Percentiles rank a stretch among this genome's conserved stretches.
Evolutionary conservation across 1,140 invertebrate genomes (phyloP).

Genomic region (Druon quercuslanigerum): DNA sequence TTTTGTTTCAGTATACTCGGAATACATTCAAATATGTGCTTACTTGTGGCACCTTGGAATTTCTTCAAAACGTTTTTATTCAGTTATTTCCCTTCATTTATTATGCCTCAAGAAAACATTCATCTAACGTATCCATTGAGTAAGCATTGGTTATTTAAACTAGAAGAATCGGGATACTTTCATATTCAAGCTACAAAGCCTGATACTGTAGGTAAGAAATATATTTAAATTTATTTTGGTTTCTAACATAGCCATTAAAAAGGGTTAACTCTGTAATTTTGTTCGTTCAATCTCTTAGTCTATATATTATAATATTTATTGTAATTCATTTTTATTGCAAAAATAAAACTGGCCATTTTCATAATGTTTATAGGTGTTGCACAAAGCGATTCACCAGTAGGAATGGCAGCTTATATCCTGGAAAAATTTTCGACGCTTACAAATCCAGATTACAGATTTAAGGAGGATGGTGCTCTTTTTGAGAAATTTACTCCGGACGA

Average conservation of each 20-base stretch:
- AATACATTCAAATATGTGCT: conserved; percentile 81
- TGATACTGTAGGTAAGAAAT: conserved; percentile 85
- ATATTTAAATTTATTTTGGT: conserved; percentile 13
- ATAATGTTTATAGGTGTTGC: conserved; percentile 74
- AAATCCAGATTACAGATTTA: conserved; percentile 66
- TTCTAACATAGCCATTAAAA: no score
- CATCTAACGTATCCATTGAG: conserved; percentile 79
- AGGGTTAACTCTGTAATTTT: no score
- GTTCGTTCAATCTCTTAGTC: no score
- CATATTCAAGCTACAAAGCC: conserved; percentile 92
- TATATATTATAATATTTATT: no score
- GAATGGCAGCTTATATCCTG: conserved; percentile 83
- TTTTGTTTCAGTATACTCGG: conserved; percentile 77
- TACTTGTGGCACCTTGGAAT: conserved; percentile 64
- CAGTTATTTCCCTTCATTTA: conserved; percentile 74
- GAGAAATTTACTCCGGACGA: conserved; percentile 78
- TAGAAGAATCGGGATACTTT: conserved; percentile 85
- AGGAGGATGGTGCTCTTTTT: conserved; percentile 78
- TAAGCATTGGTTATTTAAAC: conserved; percentile 68
- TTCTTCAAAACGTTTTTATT: conserved; percentile 76
- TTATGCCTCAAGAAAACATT: conserved; percentile 76
- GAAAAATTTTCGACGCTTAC: conserved; percentile 85
- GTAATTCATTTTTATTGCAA: no score
- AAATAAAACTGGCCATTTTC: no score
- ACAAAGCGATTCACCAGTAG: conserved; percentile 79